Percentiles rank a stretch among this genome's conserved stretches.
These are phyloP conservation scores for Anser brachyrhynchus DNA, from an alignment of 2,113 vertebrate species.

Conservation along the genomic window DNA sequence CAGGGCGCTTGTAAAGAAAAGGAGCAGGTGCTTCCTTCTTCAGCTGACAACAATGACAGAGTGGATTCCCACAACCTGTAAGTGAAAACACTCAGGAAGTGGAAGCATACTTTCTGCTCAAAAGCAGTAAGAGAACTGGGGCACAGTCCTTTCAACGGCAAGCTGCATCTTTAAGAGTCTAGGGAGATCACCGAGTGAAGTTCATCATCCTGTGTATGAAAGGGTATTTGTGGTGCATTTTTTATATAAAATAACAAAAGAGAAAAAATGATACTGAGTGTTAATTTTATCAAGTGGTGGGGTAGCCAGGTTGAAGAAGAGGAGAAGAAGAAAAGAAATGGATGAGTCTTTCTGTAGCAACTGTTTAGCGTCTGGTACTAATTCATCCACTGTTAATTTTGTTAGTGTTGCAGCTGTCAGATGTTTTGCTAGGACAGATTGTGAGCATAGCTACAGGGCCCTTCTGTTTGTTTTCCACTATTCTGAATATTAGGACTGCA, in stretches of 20 bases:
- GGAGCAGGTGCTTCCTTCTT: background rate
- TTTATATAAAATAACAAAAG: background rate
- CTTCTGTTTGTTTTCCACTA: conserved; percentile 92
- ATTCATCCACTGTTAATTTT: conserved; percentile 97
- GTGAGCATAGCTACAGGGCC: conserved; percentile 89
- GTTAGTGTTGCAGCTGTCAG: conserved; percentile 94
- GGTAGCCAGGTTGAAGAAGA: conserved; percentile 37
- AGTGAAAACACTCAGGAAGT: background rate
- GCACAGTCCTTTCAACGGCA: background rate
- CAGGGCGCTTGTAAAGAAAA: background rate
- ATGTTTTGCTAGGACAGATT: conserved; percentile 87
- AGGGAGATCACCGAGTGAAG: background rate
- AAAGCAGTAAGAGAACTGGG: background rate
- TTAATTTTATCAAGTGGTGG: conserved; percentile 56
- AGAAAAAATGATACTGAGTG: background rate
- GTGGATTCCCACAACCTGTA: background rate
- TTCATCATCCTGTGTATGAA: background rate
- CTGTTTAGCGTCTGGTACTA: conserved; percentile 91
- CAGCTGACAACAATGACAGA: background rate
- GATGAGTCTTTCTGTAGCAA: conserved; percentile 73
- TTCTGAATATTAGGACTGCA: conserved; percentile 85
- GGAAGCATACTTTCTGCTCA: background rate
- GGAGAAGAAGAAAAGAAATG: conserved; percentile 35
- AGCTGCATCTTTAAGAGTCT: background rate
- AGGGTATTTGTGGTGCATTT: background rate